These are phyloP conservation scores for Sclerurus mexicanus DNA, from an alignment of 2,113 vertebrate species.

Conservation along the genomic window DNA sequence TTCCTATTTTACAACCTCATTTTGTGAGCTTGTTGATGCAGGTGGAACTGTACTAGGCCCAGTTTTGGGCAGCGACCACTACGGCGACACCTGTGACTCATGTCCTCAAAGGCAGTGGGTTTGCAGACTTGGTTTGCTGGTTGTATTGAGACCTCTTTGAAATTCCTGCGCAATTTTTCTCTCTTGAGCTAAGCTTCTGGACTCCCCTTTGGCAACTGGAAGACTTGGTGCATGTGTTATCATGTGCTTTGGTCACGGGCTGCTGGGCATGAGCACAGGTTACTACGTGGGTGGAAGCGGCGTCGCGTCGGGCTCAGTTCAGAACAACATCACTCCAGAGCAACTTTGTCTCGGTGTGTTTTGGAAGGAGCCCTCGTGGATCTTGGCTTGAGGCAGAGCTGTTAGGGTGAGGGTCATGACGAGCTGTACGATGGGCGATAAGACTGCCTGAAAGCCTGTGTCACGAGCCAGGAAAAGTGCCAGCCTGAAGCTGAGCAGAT, in stretches of 20 bases:
- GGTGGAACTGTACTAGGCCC: rapidly evolving
- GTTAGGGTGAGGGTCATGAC: conserved; percentile 25
- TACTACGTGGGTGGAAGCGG: background rate
- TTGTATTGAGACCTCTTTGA: background rate
- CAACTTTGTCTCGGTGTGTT: background rate
- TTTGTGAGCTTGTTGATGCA: background rate
- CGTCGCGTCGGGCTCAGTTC: background rate
- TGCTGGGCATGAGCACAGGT: background rate
- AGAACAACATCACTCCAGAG: background rate
- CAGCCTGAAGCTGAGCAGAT: background rate
- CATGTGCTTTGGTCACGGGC: background rate
- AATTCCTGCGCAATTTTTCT: background rate
- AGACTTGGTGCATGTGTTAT: background rate
- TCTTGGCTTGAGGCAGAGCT: background rate
- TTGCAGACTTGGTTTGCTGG: background rate
- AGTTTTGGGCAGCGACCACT: rapidly evolving
- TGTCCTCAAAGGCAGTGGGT: rapidly evolving
- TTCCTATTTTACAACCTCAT: conserved; percentile 26
- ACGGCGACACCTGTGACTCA: background rate
- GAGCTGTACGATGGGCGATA: background rate
- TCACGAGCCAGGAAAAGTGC: conserved; percentile 8
- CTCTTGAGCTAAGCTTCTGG: background rate
- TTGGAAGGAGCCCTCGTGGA: background rate
- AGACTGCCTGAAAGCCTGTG: background rate
- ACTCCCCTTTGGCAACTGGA: background rate